phyloP scores from a whole-genome alignment of 2,888 invertebrate genomes.

The Meta bourneti region DNA sequence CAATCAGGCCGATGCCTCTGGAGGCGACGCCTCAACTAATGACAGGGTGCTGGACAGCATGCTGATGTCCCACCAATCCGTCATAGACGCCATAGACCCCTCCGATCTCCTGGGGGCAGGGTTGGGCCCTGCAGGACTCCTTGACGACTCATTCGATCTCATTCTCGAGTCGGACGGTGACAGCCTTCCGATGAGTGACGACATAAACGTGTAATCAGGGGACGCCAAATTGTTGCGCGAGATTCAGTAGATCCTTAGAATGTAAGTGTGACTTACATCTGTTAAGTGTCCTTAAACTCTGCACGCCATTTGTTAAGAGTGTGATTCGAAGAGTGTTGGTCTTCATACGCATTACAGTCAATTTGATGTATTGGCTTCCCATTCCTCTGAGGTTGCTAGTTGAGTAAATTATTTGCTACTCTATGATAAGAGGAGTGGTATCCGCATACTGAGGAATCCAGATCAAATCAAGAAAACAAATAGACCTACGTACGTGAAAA shows the following conservation, averaged over 20 bases:
- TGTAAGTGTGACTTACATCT: constrained; percentile 29
- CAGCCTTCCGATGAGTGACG: constrained; percentile 81
- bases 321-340: neutral
- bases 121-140: constrained; percentile 61
- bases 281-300: constrained; percentile 40
- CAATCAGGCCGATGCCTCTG: constrained; percentile 62
- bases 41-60: constrained; percentile 47
- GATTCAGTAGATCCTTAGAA: constrained; percentile 15
- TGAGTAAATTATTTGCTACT: too few species aligned
- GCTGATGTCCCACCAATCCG: constrained; percentile 35
- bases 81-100: constrained; percentile 72
- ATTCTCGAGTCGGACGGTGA: constrained; percentile 85
- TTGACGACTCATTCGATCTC: constrained; percentile 81
- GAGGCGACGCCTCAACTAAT: constrained; percentile 9
- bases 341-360: neutral
- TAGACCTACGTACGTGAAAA: too few species aligned
- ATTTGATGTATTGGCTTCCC: constrained; percentile 8
- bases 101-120: constrained; percentile 73
- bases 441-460: too few species aligned
- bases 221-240: constrained; percentile 17
- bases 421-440: too few species aligned
- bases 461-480: too few species aligned
- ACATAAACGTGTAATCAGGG: constrained; percentile 67
- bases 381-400: too few species aligned
- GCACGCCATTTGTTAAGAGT: constrained; percentile 45